Base-by-base conservation (phyloP, 2,888 invertebrate species). In the Dendrolimus houi region DNA sequence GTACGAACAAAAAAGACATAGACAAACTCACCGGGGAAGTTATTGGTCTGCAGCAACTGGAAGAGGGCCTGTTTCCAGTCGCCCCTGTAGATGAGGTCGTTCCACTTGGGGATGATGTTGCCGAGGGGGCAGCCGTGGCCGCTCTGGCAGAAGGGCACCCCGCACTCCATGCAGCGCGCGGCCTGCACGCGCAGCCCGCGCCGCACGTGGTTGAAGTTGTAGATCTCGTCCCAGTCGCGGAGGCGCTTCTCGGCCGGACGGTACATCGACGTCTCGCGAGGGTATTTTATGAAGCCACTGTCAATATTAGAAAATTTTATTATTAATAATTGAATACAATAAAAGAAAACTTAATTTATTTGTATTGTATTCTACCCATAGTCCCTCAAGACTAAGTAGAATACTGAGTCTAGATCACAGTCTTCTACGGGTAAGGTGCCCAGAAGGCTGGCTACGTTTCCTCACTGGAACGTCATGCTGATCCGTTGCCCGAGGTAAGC, bases 71-170 rank as follows among this genome's bases (percentile, higher is more conserved):
- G 97, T 64, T 94, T 93, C 99, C 99, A 99, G 76, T 98, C 96
- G 55, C 94, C 95, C 75, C 96, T 93, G 92, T 96, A 99, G n/a
- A 99, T 93, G 17, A 99, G 93, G 77, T 99, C 97, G 86, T 99
- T 99, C 98, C 99, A 99, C 89, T 98, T 98, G 57, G 99, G 99
- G 66, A 99, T 98, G 68, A 99, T 98, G 85, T 99, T 99, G 47
- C 99, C 99, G 52, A 99, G 93, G 0, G 99, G 99, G 79, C 99
- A 99, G 55, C 99, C 99, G 80, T 98, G 97, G 8, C 60, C 93
- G 52, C 74, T 70, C 80, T 86, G 86, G 52, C 99, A 99, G 92
- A 99, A 98, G 54, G 99, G 87, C 97, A 99, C 98, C 40, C 99
- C 99, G 83, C 99, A 99, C 76, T 99, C 99, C 99, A 99, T 99